A percentile compares a stretch with the other conserved stretches of the same genome.
Evolutionary conservation across 2,797 vertebrate species (phyloP).

Genomic region (Mus minutoides): DNA sequence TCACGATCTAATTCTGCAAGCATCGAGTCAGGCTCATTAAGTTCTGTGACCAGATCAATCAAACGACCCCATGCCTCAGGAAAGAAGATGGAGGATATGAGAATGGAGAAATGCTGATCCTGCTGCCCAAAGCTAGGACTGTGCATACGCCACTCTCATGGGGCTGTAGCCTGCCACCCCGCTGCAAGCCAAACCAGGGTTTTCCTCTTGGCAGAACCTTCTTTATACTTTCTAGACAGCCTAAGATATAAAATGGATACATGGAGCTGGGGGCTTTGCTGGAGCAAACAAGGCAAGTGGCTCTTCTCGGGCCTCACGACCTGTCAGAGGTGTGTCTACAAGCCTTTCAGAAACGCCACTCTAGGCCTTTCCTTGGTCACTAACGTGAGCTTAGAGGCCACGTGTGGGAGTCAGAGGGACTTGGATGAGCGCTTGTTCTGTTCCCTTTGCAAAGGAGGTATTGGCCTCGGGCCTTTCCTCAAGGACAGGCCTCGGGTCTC

Average conservation of each 20-base stretch:
- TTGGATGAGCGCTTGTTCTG: background rate
- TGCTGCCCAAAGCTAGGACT: background rate
- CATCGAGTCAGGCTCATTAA: background rate
- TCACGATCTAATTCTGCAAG: background rate
- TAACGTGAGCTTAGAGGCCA: background rate
- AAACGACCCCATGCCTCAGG: background rate
- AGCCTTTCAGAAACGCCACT: background rate
- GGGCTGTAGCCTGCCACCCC: background rate
- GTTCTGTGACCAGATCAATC: background rate
- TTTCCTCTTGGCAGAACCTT: background rate
- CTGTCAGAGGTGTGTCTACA: background rate
- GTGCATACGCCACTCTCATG: rapidly evolving
- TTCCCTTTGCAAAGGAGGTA: background rate
- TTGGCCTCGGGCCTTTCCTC: background rate
- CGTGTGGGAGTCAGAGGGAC: rapidly evolving
- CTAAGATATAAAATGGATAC: background rate
- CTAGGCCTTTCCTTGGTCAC: background rate
- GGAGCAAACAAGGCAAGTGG: background rate
- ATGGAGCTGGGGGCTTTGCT: background rate
- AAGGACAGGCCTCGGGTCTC: background rate
- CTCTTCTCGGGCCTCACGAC: background rate
- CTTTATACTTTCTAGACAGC: background rate
- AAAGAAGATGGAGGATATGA: background rate
- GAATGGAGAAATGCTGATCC: background rate
- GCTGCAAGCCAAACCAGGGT: background rate